Evolutionary conservation across 1,140 invertebrate species (phyloP).

Genomic region (Choristoneura fumiferana): DNA sequence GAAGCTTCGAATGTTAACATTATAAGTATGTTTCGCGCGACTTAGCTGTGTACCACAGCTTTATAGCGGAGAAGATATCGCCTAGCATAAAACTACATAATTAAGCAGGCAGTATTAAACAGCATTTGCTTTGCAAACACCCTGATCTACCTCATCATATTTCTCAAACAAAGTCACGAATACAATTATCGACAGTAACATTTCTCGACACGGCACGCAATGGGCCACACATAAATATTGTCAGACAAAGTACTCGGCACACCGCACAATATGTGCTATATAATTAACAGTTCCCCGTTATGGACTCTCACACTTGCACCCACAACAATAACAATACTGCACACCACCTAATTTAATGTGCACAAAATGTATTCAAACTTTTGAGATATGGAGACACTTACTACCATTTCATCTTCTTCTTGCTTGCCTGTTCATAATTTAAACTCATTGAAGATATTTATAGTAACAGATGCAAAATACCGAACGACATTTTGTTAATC

Average conservation of each 20-base stretch:
- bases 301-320: constrained; percentile 57
- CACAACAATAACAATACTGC: constrained; percentile 55
- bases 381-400: no score
- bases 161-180: constrained; percentile 18
- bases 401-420: no score
- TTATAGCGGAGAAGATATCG: no score
- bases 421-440: no score
- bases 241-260: constrained; percentile 48
- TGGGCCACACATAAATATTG: constrained; percentile 49
- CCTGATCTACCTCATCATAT: constrained; percentile 4
- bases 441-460: no score
- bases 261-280: constrained; percentile 53
- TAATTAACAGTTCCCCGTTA: constrained; percentile 69
- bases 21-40: no score
- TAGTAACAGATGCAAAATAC: background rate
- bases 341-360: constrained; percentile 51
- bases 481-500: background rate
- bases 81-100: no score
- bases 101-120: no score
- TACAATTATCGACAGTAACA: constrained; percentile 17
- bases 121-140: background rate
- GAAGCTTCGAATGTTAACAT: no score
- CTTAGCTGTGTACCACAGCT: no score
- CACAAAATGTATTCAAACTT: constrained; percentile 1
- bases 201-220: constrained; percentile 11